Percentiles rank a stretch among this genome's conserved stretches.
Conservation (phyloP, 2,797 vertebrate species). For the Otolemur crassicaudatus region DNA sequence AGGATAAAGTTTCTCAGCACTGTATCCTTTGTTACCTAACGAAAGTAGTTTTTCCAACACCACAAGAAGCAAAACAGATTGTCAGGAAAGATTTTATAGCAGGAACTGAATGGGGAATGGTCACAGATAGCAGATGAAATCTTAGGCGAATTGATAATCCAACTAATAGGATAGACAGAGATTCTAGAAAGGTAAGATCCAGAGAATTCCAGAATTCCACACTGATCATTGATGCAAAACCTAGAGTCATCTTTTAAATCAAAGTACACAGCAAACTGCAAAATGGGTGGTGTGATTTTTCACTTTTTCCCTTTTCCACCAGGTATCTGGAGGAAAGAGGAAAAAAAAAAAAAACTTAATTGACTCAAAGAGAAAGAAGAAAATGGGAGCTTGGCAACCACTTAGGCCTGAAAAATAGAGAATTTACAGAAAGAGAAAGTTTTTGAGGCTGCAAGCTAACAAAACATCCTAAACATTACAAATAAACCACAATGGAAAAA, state of each 20-base stretch:
- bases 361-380: conserved; percentile 56
- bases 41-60: neutral
- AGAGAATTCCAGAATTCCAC: neutral
- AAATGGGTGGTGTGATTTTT: conserved; percentile 37
- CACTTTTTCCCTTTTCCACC: neutral
- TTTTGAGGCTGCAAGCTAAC: conserved; percentile 42
- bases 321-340: conserved; percentile 22
- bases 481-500: conserved; percentile 56
- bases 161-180: neutral
- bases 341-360: conserved; percentile 31
- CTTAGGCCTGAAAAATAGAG: conserved; percentile 57
- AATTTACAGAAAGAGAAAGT: conserved; percentile 35
- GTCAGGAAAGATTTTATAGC: neutral
- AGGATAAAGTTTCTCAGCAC: neutral
- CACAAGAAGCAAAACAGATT: neutral
- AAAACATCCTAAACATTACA: conserved; percentile 64
- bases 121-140: neutral
- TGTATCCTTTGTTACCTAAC: neutral
- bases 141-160: neutral
- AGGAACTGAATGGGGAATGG: neutral
- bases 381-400: conserved; percentile 49
- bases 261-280: neutral
- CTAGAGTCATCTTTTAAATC: neutral
- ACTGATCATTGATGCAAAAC: neutral
- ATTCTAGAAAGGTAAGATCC: neutral